These are phyloP conservation scores for Todus mexicanus DNA, from an alignment of 2,797 vertebrate genomes.

Conservation along the genomic window DNA sequence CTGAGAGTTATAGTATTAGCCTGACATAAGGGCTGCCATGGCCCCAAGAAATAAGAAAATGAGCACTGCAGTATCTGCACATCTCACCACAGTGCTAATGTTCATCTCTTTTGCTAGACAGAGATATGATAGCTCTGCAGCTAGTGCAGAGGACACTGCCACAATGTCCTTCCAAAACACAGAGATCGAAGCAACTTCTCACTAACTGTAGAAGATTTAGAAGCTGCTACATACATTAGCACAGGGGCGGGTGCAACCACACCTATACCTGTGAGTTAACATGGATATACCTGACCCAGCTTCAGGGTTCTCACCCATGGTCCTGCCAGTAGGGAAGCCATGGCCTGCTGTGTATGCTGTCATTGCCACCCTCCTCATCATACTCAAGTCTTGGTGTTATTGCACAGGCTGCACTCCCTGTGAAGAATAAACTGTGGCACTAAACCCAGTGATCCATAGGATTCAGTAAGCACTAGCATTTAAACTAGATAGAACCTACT, in stretches of 20 bases:
- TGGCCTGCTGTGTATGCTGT: background rate
- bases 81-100: background rate
- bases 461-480: background rate
- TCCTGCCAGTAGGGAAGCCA: background rate
- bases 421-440: background rate
- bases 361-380: background rate
- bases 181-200: background rate
- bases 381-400: background rate
- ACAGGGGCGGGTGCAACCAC: background rate
- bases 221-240: background rate
- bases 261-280: background rate
- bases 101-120: background rate
- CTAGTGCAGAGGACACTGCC: background rate
- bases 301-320: background rate
- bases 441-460: background rate
- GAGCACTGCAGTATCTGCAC: background rate
- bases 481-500: background rate
- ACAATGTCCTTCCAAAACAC: background rate
- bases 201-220: background rate
- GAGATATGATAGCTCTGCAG: background rate
- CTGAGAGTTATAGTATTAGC: background rate
- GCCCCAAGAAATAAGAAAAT: background rate
- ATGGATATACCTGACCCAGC: background rate
- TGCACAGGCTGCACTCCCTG: background rate
- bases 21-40: background rate